A percentile compares a stretch with the other conserved stretches of the same genome.
Conservation (phyloP, 2,888 invertebrate species). For the Cryptocheilus praepositus region DNA sequence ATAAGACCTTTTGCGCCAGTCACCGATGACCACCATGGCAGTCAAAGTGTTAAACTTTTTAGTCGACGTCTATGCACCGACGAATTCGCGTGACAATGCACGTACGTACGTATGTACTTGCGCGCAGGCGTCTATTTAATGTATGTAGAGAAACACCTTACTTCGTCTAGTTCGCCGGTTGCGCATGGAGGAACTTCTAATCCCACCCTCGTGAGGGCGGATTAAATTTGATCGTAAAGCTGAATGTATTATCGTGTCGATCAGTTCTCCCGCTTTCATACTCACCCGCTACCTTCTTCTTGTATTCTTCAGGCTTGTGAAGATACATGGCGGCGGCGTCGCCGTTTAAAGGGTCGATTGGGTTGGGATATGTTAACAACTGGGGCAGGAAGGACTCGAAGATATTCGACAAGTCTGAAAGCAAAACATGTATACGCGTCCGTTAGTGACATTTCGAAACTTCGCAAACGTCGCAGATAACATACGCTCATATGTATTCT, state of each 20-base stretch:
- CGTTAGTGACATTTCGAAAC: too few species aligned
- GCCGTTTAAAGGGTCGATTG: constrained; percentile 99
- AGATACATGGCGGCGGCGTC: constrained; percentile 99
- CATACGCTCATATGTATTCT: neutral
- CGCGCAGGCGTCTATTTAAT: too few species aligned
- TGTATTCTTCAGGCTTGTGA: constrained; percentile 99
- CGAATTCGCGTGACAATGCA: too few species aligned
- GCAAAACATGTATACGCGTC: neutral
- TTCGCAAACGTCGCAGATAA: neutral
- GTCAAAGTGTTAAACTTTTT: too few species aligned
- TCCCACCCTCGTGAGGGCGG: too few species aligned
- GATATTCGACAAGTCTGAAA: constrained; percentile 97
- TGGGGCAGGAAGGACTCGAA: constrained; percentile 99
- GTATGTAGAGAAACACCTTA: too few species aligned
- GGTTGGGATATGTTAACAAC: constrained; percentile 99
- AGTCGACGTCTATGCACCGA: too few species aligned
- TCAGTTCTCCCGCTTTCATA: neutral
- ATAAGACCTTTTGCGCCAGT: too few species aligned
- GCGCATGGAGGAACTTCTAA: too few species aligned
- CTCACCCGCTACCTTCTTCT: constrained; percentile 96
- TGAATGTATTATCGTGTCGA: neutral
- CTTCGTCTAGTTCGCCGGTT: too few species aligned
- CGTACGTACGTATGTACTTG: too few species aligned
- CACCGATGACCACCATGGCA: too few species aligned
- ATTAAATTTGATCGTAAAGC: neutral